Conservation (phyloP, 2,797 vertebrate genomes). For the Coregonus suidteri region DNA sequence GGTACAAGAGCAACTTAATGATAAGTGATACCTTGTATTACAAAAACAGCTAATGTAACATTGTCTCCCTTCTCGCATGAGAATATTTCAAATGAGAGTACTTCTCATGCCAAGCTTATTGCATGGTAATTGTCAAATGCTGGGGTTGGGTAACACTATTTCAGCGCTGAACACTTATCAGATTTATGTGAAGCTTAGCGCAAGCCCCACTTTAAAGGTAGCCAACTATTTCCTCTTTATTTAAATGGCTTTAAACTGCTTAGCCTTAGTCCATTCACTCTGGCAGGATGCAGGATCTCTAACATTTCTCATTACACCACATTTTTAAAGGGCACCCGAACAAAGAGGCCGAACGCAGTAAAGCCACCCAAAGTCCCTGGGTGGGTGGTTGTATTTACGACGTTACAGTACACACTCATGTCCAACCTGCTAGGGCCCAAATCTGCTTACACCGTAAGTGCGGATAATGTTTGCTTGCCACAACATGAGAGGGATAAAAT, state of each 20-base stretch:
- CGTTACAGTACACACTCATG: slow-evolving; percentile 29
- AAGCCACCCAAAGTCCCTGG: not conserved
- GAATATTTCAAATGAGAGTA: too few relatives aligned
- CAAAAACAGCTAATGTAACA: too few relatives aligned
- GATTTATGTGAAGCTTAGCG: slow-evolving; percentile 59
- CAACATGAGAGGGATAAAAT: slow-evolving; percentile 11
- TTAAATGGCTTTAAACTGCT: slow-evolving; percentile 62
- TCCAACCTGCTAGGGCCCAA: slow-evolving; percentile 21
- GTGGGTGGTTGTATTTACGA: slow-evolving; percentile 31
- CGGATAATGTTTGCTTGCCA: slow-evolving; percentile 30
- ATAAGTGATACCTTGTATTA: too few relatives aligned
- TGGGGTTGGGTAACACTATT: slow-evolving; percentile 39
- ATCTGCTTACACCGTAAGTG: slow-evolving; percentile 40
- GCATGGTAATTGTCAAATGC: not conserved
- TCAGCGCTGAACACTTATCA: slow-evolving; percentile 50
- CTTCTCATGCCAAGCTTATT: not conserved
- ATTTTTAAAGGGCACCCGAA: slow-evolving; percentile 6
- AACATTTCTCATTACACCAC: slow-evolving; percentile 30
- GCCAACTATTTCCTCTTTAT: slow-evolving; percentile 46
- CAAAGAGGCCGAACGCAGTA: not conserved
- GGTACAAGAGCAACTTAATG: too few relatives aligned
- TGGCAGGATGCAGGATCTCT: slow-evolving; percentile 9
- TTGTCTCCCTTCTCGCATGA: too few relatives aligned
- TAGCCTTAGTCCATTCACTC: slow-evolving; percentile 40
- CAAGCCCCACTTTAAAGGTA: slow-evolving; percentile 43